Evolutionary conservation across 64 coral and sea anemone species (phyloP).

Genomic region (Montipora efflorescens): DNA sequence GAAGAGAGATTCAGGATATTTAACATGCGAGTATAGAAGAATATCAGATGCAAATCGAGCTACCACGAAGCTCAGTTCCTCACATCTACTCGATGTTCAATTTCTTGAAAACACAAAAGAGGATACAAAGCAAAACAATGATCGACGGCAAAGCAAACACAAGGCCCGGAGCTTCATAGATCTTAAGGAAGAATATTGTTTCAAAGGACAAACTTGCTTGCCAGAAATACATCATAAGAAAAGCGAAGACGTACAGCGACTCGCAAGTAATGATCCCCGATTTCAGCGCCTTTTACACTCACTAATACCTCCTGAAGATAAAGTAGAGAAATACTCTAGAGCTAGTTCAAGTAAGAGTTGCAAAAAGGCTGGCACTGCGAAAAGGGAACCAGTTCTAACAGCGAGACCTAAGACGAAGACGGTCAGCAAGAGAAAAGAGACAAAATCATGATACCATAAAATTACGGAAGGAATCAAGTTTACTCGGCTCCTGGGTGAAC

Average conservation of each 20-base stretch:
- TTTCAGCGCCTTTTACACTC: conserved; percentile 1
- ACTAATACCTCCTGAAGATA: not conserved
- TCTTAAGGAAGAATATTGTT: not conserved
- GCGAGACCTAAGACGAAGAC: not conserved
- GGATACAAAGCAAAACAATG: not conserved
- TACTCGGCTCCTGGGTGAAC: too few relatives aligned
- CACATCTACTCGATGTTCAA: not conserved
- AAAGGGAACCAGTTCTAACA: not conserved
- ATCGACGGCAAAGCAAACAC: not conserved
- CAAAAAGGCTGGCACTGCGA: not conserved
- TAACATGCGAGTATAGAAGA: not conserved
- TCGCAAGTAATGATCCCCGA: not conserved
- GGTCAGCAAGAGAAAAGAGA: not conserved
- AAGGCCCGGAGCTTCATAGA: not conserved
- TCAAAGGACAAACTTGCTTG: not conserved
- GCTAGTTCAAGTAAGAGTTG: too few relatives aligned
- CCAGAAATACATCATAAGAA: not conserved
- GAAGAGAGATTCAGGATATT: not conserved
- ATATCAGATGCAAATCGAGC: not conserved
- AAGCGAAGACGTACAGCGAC: not conserved
- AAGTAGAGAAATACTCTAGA: not conserved
- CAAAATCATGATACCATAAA: not conserved
- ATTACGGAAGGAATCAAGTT: not conserved
- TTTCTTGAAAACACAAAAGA: not conserved
- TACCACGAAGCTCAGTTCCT: not conserved